Evolutionary conservation across 2,888 invertebrate genomes (phyloP), one percentile per base, ranked within the genome.

Genomic region (Empis stercorea): DNA sequence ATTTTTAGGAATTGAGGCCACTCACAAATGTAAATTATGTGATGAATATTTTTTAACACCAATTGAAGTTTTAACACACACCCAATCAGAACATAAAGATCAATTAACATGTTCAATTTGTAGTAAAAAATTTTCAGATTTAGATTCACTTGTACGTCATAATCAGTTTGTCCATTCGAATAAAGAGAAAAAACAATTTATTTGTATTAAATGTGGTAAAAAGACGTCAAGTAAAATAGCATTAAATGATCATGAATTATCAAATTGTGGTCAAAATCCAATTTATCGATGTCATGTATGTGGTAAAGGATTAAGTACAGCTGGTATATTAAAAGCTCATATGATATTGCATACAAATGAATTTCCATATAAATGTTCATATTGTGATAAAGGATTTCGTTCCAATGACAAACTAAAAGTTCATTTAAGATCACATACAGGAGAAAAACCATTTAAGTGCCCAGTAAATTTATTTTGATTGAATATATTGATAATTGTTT

Each of bases 361-460:
- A 15, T 60, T 64, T 32, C 59, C 58, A 20, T 54, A 61, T 43
- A 46, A 57, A 9, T 68, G 67, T 47, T 61, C 58, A 39, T 64
- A 59, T 50, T 69, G 69, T 50, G 60, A 59, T 0, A 68, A 67
- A 51, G 57, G 54, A 38, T 68, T 64, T 50, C 60, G 60, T 23
- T 64, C 65, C 55, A 64, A 64, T 51, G 65, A 64, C 9, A 66
- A 68, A 50, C 51, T 65, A 30, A 63, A 63, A 49, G 59, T 66
- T 16, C 69, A 70, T 52, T 61, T 63, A 54, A 62, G 71, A 23
- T 64, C 65, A 1, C 74, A 74, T 53, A 71, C 69, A 1, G 71
- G 73, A 14, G 68, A 70, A 50, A 73, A 73, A 51, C 73, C 74
- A 4, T 74, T 68, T 53, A 67, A 70, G 53, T 74, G 74, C 53